Percentiles rank a stretch among this genome's conserved stretches.
These are phyloP conservation scores for Sylvilagus bachmani DNA, from an alignment of 2,113 vertebrate species.

Conservation along the genomic window DNA sequence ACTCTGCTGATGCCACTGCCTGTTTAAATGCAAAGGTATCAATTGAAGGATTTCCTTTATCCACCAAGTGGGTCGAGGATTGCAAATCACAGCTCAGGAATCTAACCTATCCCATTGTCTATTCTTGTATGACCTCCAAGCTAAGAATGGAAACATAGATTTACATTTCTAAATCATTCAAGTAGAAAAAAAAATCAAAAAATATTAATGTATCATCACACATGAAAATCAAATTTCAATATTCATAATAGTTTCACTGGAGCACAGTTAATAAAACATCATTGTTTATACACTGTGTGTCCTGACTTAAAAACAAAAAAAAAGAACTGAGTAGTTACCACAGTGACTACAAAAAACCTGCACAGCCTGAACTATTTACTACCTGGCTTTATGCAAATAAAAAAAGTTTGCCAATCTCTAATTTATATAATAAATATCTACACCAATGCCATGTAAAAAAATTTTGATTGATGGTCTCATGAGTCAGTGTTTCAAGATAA, in stretches of 20 bases:
- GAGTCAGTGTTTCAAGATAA: background rate
- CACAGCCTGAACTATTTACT: background rate
- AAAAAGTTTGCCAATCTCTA: background rate
- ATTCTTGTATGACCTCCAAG: background rate
- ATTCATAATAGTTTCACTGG: background rate
- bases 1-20: background rate
- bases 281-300: background rate
- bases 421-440: background rate
- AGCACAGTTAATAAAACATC: background rate
- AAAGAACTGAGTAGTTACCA: background rate
- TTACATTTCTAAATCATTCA: background rate
- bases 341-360: background rate
- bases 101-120: background rate
- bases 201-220: background rate
- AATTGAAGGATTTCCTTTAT: background rate
- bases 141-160: background rate
- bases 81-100: background rate
- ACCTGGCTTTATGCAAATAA: background rate
- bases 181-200: background rate
- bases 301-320: background rate
- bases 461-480: background rate
- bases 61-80: background rate
- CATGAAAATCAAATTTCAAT: conserved; percentile 24
- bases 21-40: conserved; percentile 85
- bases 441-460: background rate